Evolutionary conservation across 1,140 invertebrate genomes (phyloP).

Genomic region (Drosophila parvula): DNA sequence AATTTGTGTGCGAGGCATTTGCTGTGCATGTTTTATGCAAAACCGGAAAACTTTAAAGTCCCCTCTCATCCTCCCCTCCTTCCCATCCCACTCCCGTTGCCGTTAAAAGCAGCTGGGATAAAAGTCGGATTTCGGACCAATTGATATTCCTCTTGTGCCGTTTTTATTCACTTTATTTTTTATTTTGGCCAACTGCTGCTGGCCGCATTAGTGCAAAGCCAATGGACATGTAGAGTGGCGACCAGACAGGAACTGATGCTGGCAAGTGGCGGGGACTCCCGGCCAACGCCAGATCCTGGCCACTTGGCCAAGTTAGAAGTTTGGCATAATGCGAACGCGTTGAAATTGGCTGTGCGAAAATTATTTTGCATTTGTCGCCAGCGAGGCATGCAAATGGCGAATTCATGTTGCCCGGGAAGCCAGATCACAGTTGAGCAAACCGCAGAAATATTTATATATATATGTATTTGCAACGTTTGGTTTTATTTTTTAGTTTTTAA

Average conservation of each 20-base stretch:
- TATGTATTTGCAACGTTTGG: not conserved
- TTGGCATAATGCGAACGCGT: slow-evolving; percentile 61
- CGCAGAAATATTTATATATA: slow-evolving; percentile 7
- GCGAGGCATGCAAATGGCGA: slow-evolving; percentile 71
- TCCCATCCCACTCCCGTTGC: not conserved
- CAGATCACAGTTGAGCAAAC: slow-evolving; percentile 37
- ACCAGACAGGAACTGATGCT: slow-evolving; percentile 10
- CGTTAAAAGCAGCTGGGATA: slow-evolving; percentile 51
- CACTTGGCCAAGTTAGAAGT: slow-evolving; percentile 51
- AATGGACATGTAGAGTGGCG: slow-evolving; percentile 62
- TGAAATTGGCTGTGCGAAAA: slow-evolving; percentile 45
- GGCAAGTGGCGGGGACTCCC: slow-evolving; percentile 7
- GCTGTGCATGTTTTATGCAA: slow-evolving; percentile 71
- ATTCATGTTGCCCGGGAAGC: slow-evolving; percentile 68
- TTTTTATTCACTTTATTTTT: slow-evolving; percentile 26
- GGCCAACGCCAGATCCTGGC: slow-evolving; percentile 1
- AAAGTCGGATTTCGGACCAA: slow-evolving; percentile 47
- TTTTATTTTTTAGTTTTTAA: not conserved
- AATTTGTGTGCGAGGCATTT: slow-evolving; percentile 57
- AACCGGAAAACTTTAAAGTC: slow-evolving; percentile 60
- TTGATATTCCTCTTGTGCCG: slow-evolving; percentile 46
- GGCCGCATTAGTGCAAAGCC: slow-evolving; percentile 61
- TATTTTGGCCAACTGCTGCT: slow-evolving; percentile 22
- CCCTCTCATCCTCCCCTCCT: too few relatives aligned
- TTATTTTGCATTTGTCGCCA: slow-evolving; percentile 63